phyloP scores from a whole-genome alignment of 2,797 vertebrate species.

The Acrossocheilus wenchowensis region DNA sequence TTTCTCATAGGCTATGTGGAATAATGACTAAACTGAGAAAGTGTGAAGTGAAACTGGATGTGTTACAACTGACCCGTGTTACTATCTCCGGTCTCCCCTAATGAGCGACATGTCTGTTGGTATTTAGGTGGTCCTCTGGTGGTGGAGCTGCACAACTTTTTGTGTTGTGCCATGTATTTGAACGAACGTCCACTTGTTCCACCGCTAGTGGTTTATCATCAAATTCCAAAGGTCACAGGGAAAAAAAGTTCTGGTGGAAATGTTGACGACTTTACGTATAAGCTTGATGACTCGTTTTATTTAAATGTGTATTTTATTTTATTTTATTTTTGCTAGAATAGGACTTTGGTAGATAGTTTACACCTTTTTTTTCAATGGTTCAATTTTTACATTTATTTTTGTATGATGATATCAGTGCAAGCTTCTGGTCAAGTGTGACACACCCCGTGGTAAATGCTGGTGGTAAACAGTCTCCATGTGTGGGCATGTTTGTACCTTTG shows the following conservation, averaged over 20 bases:
- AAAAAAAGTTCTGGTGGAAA: no score
- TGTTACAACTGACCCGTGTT: no score
- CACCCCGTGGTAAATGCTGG: no score
- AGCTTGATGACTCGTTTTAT: not conserved
- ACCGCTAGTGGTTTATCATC: not conserved
- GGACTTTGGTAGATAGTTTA: no score
- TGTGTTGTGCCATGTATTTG: not conserved
- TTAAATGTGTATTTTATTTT: no score
- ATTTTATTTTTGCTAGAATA: no score
- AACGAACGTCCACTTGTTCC: not conserved
- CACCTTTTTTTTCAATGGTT: not conserved
- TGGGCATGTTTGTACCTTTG: not conserved
- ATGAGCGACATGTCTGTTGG: not conserved
- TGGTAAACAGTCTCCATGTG: not conserved
- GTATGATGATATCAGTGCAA: no score
- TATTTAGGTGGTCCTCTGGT: not conserved
- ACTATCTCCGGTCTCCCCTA: no score
- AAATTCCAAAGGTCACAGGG: not conserved
- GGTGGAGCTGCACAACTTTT: not conserved
- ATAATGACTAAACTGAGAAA: no score
- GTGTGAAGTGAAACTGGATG: no score
- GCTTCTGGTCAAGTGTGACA: not conserved
- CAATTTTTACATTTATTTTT: not conserved
- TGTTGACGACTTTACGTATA: not conserved
- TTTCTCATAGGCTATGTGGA: no score